Evolutionary conservation across 2,797 vertebrate genomes (phyloP), one percentile per base, ranked within the genome.

Genomic region (Pipistrellus pipistrellus): DNA sequence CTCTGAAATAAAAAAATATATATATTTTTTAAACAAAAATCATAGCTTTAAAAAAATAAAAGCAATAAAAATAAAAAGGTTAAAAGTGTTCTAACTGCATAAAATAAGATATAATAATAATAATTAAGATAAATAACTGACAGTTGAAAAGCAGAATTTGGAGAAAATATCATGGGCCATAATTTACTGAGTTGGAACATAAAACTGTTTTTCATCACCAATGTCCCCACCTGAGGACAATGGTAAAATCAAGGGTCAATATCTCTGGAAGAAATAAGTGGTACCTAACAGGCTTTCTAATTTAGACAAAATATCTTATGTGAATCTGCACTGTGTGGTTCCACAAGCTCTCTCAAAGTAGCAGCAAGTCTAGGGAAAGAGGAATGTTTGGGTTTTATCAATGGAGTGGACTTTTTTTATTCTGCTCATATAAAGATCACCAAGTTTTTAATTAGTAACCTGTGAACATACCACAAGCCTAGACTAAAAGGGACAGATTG

Each of bases 381-480:
- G 44, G 48, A 53, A 87, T 46, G 14, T 48, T 88, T 78, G 17
- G 4, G 75, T 73, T 71, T 73, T 38, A 53, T 48, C 93, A 92
- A 81, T 69, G 53, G 13, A 30, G 8, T 66, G 17, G 4, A 38
- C 21, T 95, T 91, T 88, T 27, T 91, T 91, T 23, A 73, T 80
- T 94, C 35, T 53, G 21, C 64, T 97, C 66, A 41, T 15, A 75
- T 21, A 8, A 91, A 92, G 69, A 95, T 77, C 86, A 94, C 20
- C 68, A 46, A 77, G 64, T 18, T 95, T 94, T 75, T 69, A 80
- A 46, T 13, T 48, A 86, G 53, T 25, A 64, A 53, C 25, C 15
- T 94, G 77, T 78, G 20, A 88, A 83, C 75, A 64, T 48, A 76
- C 8, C 68, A 57, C 2, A 15, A 55, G 46, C 46, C 27, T 89